A percentile compares a stretch with the other conserved stretches of the same genome.
Evolutionary conservation across 2,888 invertebrate species (phyloP).

Genomic region (Crocallis elinguaria): DNA sequence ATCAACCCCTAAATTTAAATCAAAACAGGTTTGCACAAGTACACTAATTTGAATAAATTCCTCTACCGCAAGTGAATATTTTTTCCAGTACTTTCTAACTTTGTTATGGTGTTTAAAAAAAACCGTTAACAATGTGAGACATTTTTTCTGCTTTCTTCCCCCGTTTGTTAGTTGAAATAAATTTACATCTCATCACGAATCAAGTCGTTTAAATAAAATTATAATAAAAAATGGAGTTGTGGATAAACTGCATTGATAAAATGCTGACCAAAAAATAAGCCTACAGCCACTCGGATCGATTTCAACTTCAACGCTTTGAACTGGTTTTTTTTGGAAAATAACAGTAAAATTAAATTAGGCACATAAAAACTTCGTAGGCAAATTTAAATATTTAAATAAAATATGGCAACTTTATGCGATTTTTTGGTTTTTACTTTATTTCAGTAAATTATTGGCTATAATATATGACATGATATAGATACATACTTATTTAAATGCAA

Average conservation of each 20-base stretch:
- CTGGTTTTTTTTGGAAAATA: neutral
- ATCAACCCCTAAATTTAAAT: conserved; percentile 45
- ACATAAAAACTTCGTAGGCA: too few relatives aligned
- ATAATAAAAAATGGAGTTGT: conserved; percentile 6
- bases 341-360: too few relatives aligned
- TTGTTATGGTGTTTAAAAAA: conserved; percentile 39
- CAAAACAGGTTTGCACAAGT: conserved; percentile 71
- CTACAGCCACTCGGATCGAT: neutral
- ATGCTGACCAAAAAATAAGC: neutral
- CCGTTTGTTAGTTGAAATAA: conserved; percentile 26
- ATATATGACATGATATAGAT: neutral
- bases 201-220: conserved; percentile 10
- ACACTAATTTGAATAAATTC: conserved; percentile 77
- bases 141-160: conserved; percentile 38
- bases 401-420: neutral
- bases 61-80: conserved; percentile 47
- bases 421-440: neutral
- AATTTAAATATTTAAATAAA: too few relatives aligned
- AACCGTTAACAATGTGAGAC: conserved; percentile 45
- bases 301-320: neutral
- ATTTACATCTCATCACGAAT: conserved; percentile 38
- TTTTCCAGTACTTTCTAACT: conserved; percentile 37
- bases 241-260: conserved; percentile 7
- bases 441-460: neutral
- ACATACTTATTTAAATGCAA: neutral